These are phyloP conservation scores for Ophthalmolycus amberensis DNA, from an alignment of 2,113 vertebrate species.

Conservation along the genomic window DNA sequence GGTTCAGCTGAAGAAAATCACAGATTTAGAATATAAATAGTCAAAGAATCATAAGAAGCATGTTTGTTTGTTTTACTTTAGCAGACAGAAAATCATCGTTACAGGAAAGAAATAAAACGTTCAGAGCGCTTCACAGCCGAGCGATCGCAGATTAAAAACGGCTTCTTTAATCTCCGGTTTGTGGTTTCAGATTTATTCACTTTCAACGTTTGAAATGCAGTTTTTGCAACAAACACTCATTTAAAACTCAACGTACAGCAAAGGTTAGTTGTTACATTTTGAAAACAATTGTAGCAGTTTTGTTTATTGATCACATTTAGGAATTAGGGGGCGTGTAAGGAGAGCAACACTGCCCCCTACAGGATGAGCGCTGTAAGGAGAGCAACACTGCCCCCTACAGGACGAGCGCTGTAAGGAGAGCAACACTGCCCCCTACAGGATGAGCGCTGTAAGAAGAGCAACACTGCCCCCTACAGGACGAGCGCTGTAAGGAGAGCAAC, in stretches of 20 bases:
- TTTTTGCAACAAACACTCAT: neutral
- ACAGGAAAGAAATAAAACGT: slow-evolving; percentile 22
- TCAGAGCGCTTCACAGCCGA: slow-evolving; percentile 1
- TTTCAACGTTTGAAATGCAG: no score
- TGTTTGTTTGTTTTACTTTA: neutral
- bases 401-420: no score
- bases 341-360: no score
- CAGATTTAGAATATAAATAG: slow-evolving; percentile 59
- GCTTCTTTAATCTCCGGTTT: no score
- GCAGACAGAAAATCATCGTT: slow-evolving; percentile 37
- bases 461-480: no score
- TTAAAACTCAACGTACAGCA: neutral
- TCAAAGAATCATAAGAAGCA: slow-evolving; percentile 45
- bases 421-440: no score
- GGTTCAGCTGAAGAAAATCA: slow-evolving; percentile 48
- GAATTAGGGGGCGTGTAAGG: neutral
- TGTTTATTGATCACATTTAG: neutral
- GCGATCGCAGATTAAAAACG: neutral
- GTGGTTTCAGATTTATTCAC: neutral
- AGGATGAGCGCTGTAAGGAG: no score
- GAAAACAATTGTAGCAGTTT: neutral
- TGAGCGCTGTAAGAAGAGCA: no score
- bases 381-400: no score
- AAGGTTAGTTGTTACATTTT: neutral
- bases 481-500: no score